phyloP scores from a whole-genome alignment of 2,888 invertebrate genomes.

The Halictus ligatus region DNA sequence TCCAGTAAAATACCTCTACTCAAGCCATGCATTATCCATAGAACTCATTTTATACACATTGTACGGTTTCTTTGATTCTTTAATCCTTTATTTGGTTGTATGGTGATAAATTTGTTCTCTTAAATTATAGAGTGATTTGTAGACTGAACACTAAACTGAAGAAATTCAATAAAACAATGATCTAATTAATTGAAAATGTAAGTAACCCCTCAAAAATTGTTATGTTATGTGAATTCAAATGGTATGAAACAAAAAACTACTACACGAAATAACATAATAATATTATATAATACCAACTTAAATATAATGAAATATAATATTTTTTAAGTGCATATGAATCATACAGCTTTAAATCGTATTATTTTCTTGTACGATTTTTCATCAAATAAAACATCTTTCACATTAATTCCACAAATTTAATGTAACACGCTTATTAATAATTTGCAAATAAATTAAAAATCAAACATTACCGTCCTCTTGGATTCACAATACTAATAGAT shows the following conservation, averaged over 20 bases:
- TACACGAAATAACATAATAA: not conserved
- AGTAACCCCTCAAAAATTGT: not conserved
- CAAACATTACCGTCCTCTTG: not conserved
- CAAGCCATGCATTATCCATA: conserved; percentile 34
- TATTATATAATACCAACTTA: not conserved
- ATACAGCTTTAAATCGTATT: not conserved
- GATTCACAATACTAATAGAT: not conserved
- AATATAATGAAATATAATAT: not conserved
- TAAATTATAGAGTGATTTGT: not conserved
- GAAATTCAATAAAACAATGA: not conserved
- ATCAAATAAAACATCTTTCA: not conserved
- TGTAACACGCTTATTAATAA: not conserved
- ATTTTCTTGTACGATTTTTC: not conserved
- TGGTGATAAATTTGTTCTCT: not conserved
- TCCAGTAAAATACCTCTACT: conserved; percentile 48
- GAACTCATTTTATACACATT: conserved; percentile 18
- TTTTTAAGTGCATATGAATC: not conserved
- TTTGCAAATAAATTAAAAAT: not conserved
- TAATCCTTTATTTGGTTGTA: conserved; percentile 42
- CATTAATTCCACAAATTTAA: not conserved
- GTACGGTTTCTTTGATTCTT: conserved; percentile 2
- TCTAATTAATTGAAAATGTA: not conserved
- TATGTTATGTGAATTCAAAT: not conserved
- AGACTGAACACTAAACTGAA: not conserved
- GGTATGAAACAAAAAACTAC: not conserved